phyloP scores from a whole-genome alignment of 2,113 vertebrate species.

The Malurus cyaneus region DNA sequence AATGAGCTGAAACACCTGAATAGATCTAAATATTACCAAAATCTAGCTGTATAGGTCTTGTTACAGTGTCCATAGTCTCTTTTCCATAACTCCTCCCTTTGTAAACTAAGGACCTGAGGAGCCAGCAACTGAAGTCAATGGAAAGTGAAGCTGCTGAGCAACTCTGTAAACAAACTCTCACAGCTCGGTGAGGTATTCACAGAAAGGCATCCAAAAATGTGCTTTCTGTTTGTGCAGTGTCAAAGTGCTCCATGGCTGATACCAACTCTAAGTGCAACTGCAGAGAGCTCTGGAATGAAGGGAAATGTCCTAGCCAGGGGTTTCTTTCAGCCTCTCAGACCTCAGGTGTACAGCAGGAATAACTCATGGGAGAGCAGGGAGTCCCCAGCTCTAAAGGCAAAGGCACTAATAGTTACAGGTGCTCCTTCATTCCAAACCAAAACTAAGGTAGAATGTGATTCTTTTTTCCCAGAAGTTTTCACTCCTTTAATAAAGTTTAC shows the following conservation, averaged over 20 bases:
- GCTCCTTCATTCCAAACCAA: not conserved
- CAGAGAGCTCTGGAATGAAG: not conserved
- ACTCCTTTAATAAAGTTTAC: not conserved
- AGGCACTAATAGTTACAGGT: not conserved
- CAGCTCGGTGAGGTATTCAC: not conserved
- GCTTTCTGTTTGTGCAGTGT: not conserved
- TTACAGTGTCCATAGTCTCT: not conserved
- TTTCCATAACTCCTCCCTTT: not conserved
- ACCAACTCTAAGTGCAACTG: not conserved
- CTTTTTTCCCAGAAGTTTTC: not conserved
- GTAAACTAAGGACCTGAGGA: not conserved
- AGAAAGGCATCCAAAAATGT: conserved; percentile 5
- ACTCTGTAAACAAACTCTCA: conserved; percentile 37
- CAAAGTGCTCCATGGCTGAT: not conserved
- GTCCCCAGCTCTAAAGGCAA: not conserved
- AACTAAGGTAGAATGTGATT: not conserved
- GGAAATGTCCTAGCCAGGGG: not conserved
- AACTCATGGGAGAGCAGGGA: not conserved
- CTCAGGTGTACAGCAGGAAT: not conserved
- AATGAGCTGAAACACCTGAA: not conserved
- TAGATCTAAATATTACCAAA: not conserved
- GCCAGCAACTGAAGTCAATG: conserved; percentile 24
- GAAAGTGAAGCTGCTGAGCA: conserved; percentile 47
- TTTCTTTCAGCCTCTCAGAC: not conserved
- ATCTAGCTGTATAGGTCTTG: not conserved